Evolutionary conservation across 2,113 vertebrate genomes (phyloP).

Genomic region (Myotis lucifugus): DNA sequence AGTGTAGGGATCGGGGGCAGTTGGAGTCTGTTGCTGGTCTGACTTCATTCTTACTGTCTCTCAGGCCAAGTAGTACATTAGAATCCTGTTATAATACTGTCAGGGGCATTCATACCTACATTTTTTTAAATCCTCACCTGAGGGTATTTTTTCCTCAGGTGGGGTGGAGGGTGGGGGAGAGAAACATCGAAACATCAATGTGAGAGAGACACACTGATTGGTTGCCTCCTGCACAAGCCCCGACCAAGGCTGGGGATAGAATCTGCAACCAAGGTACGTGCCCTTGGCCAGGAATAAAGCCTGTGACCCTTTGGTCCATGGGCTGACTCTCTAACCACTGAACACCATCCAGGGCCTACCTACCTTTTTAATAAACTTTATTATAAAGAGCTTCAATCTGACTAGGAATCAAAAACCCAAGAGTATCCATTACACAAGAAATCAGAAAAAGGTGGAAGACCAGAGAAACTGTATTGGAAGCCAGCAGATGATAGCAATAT

Average conservation of each 20-base stretch:
- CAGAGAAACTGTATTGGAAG: neutral
- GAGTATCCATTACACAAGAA: neutral
- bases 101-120: neutral
- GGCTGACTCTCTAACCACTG: no score
- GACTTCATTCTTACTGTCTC: constrained; percentile 25
- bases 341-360: neutral
- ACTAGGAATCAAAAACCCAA: neutral
- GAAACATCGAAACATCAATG: no score
- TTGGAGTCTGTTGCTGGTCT: neutral
- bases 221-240: no score
- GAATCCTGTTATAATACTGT: neutral
- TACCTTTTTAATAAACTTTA: neutral
- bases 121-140: neutral
- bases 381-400: neutral
- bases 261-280: no score
- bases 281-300: no score
- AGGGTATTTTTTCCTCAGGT: no score
- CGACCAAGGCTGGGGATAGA: no score
- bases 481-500: neutral
- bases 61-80: neutral
- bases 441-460: neutral
- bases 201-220: no score
- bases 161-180: neutral
- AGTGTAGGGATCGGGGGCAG: neutral
- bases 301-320: no score